Base-by-base conservation (phyloP, 2,888 invertebrate species). In the Cybosia mesomella region DNA sequence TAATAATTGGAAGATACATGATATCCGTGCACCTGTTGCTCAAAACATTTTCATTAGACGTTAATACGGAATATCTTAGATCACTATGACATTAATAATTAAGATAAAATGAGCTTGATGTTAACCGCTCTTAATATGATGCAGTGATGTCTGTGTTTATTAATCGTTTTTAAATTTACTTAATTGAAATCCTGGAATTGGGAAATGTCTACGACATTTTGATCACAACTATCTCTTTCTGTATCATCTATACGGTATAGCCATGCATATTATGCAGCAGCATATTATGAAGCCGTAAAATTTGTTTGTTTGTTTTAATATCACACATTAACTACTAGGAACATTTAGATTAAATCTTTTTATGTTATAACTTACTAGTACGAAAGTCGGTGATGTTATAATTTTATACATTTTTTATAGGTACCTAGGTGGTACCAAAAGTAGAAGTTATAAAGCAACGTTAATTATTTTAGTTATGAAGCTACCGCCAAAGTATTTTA, bases 11-110 rank as follows among this genome's bases (percentile, higher is more conserved):
- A 57, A 71, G 88, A 83, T 76, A 88, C 73, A 71, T 80, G 85
- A 89, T 88, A 87, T 78, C 77, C 74, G 77, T 74, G 70, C 86
- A 89, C 87, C 85, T 88, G 87, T 80, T 84, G 62, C 67, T 62
- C 57, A 43, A 34, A 75, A 80, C 68, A 68, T 75, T 68, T 77
- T 77, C 75, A 74, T 77, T 74, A 74, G 71, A 76, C 64, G 74
- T 74, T 80, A 81, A 83, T 75, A 76, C 64, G 64, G 72, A 76
- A 75, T 78, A 72, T 76, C 72, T 76, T 75, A 73, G 72, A 77
- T 76, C 76, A 77, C 66, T 72, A 69, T 65, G 59, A 71, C 66
- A 68, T 67, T 75, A 75, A 71, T 79, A 73, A 74, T 71, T 68
- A 64, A 74, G 67, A 71, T 74, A 71, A 68, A 61, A 71, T 58